Percentiles rank a stretch among this genome's conserved stretches.
These are phyloP conservation scores for Haplochromis vanheusdeni DNA, from an alignment of 2,113 vertebrate genomes.

Conservation along the genomic window DNA sequence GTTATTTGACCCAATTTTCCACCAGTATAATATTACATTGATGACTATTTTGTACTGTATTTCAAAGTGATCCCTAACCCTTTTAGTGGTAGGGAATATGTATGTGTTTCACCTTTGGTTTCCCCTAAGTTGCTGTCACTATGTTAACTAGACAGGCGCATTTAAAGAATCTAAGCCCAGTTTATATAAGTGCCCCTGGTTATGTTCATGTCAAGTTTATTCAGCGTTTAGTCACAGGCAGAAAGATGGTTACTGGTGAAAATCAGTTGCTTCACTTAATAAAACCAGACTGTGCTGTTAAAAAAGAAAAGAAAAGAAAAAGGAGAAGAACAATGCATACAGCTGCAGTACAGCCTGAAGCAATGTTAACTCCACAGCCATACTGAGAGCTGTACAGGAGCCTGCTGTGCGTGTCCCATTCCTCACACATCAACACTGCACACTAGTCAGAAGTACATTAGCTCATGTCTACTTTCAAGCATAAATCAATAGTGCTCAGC, in stretches of 20 bases:
- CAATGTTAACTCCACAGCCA: neutral
- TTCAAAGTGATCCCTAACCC: neutral
- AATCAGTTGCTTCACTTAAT: conserved; percentile 32
- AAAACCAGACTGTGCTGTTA: conserved; percentile 16
- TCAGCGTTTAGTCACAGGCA: conserved; percentile 1
- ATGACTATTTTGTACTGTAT: neutral
- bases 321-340: neutral
- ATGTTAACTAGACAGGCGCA: neutral
- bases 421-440: conserved; percentile 50
- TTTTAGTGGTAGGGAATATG: neutral
- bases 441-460: conserved; percentile 52
- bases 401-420: conserved; percentile 33
- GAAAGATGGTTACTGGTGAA: neutral
- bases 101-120: neutral
- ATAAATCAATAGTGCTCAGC: conserved; percentile 65
- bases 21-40: neutral
- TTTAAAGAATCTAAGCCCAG: neutral
- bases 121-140: neutral
- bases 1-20: neutral
- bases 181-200: neutral
- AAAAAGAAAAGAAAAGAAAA: neutral
- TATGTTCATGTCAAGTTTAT: neutral
- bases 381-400: neutral
- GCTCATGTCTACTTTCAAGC: conserved; percentile 65
- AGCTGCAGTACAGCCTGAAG: neutral